Evolutionary conservation across 2,888 invertebrate species (phyloP).

Genomic region (Andrena minutula): DNA sequence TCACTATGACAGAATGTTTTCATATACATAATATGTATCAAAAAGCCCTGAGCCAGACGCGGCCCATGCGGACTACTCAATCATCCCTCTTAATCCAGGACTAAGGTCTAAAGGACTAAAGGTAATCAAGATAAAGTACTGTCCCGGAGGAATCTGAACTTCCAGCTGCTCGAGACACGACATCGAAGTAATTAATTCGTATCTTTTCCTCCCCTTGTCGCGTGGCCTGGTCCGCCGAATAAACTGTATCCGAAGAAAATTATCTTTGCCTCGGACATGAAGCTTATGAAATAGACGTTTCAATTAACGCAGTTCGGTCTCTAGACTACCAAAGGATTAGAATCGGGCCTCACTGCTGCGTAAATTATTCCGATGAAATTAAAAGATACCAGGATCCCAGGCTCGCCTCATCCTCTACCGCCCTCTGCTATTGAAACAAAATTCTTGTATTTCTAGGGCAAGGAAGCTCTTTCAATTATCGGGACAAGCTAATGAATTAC

Average conservation of each 20-base stretch:
- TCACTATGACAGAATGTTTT: conserved; percentile 72
- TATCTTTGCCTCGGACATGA: conserved; percentile 51
- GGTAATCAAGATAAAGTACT: conserved; percentile 77
- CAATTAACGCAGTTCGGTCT: conserved; percentile 62
- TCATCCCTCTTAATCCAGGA: conserved; percentile 75
- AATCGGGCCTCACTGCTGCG: conserved; percentile 16
- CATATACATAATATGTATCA: conserved; percentile 62
- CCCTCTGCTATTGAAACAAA: conserved; percentile 10
- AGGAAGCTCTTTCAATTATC: conserved; percentile 2
- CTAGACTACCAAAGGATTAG: conserved; percentile 40
- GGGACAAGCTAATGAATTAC: conserved; percentile 14
- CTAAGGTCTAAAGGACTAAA: conserved; percentile 74
- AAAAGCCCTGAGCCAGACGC: conserved; percentile 58
- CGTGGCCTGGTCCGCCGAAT: conserved; percentile 36
- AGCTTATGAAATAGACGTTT: conserved; percentile 68
- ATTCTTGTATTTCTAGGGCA: conserved; percentile 12
- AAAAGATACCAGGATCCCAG: conserved; percentile 33
- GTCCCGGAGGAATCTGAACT: conserved; percentile 72
- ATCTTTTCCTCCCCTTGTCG: conserved; percentile 69
- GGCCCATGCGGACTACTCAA: conserved; percentile 73
- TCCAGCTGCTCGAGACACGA: conserved; percentile 68
- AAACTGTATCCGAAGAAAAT: conserved; percentile 57
- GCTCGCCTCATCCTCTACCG: not conserved
- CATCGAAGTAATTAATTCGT: conserved; percentile 75
- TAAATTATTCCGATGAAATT: conserved; percentile 55